Evolutionary conservation across 1,140 invertebrate species (phyloP).

Genomic region (honey bee (Apis mellifera)): DNA sequence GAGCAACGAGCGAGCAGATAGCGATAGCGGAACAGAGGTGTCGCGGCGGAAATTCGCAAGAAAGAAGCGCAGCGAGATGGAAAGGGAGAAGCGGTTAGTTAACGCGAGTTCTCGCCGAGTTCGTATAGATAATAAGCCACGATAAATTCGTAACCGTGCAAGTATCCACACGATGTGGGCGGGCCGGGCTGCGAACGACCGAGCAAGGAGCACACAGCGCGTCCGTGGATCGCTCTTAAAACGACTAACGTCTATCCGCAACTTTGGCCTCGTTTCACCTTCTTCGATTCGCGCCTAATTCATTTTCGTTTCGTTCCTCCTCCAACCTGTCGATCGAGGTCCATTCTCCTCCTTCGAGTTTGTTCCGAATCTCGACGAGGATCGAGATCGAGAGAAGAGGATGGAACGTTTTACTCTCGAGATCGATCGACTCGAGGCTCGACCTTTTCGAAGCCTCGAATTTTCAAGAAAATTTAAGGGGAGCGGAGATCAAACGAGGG

Average conservation of each 20-base stretch:
- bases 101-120: slow-evolving; percentile 44
- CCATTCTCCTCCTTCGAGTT: not conserved
- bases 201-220: slow-evolving; percentile 38
- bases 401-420: no score
- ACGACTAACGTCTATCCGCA: slow-evolving; percentile 25
- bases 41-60: slow-evolving; percentile 18
- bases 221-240: not conserved
- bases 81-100: slow-evolving; percentile 1
- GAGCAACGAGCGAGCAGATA: not conserved
- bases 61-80: slow-evolving; percentile 12
- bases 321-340: slow-evolving; percentile 13
- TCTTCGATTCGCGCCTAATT: slow-evolving; percentile 47
- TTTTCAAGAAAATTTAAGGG: slow-evolving; percentile 35
- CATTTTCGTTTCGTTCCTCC: slow-evolving; percentile 36
- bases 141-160: slow-evolving; percentile 68
- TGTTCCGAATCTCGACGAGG: not conserved
- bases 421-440: not conserved
- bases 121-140: slow-evolving; percentile 60
- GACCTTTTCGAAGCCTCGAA: not conserved
- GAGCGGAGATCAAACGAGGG: slow-evolving; percentile 29
- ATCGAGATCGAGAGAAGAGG: no score
- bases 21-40: slow-evolving; percentile 16
- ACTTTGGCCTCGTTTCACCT: slow-evolving; percentile 12
- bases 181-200: slow-evolving; percentile 44
- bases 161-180: slow-evolving; percentile 57